Evolutionary conservation across 1,140 invertebrate species (phyloP).

Genomic region (Drosophila elegans): DNA sequence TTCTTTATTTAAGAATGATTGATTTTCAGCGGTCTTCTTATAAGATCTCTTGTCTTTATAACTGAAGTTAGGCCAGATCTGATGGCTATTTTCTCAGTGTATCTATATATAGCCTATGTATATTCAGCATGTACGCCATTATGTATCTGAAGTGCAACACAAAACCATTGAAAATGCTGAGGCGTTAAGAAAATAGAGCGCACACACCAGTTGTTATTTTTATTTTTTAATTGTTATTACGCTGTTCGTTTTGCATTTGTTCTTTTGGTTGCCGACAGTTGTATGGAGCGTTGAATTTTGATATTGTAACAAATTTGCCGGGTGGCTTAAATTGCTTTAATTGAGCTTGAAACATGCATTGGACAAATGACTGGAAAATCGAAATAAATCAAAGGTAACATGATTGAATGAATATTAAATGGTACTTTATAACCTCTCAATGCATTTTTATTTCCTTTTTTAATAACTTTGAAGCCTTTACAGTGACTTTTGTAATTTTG

Average conservation of each 20-base stretch:
- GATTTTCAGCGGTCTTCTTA: too few species aligned
- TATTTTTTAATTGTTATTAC: slow-evolving; percentile 80
- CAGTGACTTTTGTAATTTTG: slow-evolving; percentile 32
- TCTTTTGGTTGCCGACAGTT: slow-evolving; percentile 30
- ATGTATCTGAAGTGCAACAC: slow-evolving; percentile 59
- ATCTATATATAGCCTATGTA: slow-evolving; percentile 29
- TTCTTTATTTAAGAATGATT: too few species aligned
- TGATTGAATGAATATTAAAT: slow-evolving; percentile 3
- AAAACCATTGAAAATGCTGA: slow-evolving; percentile 77
- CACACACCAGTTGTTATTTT: slow-evolving; percentile 77
- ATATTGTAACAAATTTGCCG: slow-evolving; percentile 44
- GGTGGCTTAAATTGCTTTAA: slow-evolving; percentile 75
- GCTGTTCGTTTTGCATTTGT: slow-evolving; percentile 48
- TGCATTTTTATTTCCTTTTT: neutral
- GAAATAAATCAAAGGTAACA: slow-evolving; percentile 9
- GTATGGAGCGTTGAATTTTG: slow-evolving; percentile 55
- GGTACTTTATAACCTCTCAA: neutral
- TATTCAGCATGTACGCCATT: slow-evolving; percentile 24
- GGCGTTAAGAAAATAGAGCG: slow-evolving; percentile 81
- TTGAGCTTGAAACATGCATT: slow-evolving; percentile 70
- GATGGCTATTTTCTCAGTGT: slow-evolving; percentile 7
- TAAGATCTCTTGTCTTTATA: neutral
- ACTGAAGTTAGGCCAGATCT: neutral
- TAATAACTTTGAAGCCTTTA: neutral
- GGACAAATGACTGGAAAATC: slow-evolving; percentile 55